phyloP scores from a whole-genome alignment of 2,888 invertebrate species.

The Marasmarcha lunaedactyla region DNA sequence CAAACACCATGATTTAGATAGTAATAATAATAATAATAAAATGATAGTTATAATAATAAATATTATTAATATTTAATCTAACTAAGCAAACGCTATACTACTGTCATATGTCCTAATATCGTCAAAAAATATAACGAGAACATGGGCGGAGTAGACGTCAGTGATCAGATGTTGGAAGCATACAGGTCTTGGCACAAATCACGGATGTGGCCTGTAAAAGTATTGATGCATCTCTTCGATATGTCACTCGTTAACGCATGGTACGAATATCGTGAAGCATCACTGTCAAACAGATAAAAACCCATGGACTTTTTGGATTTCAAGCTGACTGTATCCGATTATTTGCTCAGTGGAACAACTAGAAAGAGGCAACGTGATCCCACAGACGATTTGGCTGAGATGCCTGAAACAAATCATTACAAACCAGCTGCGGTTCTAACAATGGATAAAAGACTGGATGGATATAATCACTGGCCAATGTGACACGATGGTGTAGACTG shows the following conservation, averaged over 20 bases:
- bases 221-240: slow-evolving; percentile 11
- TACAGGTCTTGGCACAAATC: slow-evolving; percentile 11
- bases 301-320: slow-evolving; percentile 10
- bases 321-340: slow-evolving; percentile 6
- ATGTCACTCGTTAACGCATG: slow-evolving; percentile 6
- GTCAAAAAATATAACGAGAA: slow-evolving; percentile 3
- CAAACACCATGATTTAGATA: no score
- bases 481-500: slow-evolving; percentile 11
- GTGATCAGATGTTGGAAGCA: slow-evolving; percentile 10
- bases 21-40: no score
- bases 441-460: slow-evolving; percentile 8
- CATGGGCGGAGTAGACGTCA: slow-evolving; percentile 9
- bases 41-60: no score
- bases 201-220: slow-evolving; percentile 13
- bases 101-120: neutral
- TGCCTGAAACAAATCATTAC: slow-evolving; percentile 8
- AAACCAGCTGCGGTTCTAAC: slow-evolving; percentile 9
- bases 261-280: slow-evolving; percentile 6
- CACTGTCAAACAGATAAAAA: slow-evolving; percentile 6
- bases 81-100: neutral
- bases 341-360: slow-evolving; percentile 9
- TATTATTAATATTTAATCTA: no score
- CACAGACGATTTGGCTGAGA: slow-evolving; percentile 8
- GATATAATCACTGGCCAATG: slow-evolving; percentile 12
- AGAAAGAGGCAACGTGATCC: slow-evolving; percentile 10